A percentile compares a stretch with the other conserved stretches of the same genome.
Evolutionary conservation across 2,797 vertebrate genomes (phyloP).

Genomic region (Sebastes matsubarae): DNA sequence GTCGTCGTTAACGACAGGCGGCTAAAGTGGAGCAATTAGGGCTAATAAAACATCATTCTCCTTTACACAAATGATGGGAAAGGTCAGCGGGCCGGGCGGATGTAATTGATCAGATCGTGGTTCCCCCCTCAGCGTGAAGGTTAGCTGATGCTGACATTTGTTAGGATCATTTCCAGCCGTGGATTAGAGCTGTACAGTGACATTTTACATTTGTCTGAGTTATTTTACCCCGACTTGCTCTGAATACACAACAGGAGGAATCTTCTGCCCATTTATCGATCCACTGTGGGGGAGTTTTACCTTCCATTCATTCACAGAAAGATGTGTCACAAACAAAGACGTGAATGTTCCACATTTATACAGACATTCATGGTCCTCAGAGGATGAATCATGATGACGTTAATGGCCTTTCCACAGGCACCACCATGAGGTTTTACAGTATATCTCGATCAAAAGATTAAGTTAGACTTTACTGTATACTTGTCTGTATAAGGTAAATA

Average conservation of each 20-base stretch:
- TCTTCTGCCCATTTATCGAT: not conserved
- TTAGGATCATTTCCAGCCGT: slow-evolving; percentile 64
- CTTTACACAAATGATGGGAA: slow-evolving; percentile 66
- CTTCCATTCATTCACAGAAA: not conserved
- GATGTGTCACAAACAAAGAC: not conserved
- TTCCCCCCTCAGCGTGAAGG: slow-evolving; percentile 60
- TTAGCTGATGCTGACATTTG: slow-evolving; percentile 76
- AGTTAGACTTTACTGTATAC: too few species aligned
- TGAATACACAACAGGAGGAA: slow-evolving; percentile 19
- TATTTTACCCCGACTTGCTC: slow-evolving; percentile 9
- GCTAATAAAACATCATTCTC: slow-evolving; percentile 61
- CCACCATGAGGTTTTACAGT: too few species aligned
- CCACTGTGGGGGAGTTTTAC: not conserved
- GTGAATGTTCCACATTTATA: not conserved
- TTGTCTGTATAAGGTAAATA: too few species aligned
- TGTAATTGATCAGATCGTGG: slow-evolving; percentile 73
- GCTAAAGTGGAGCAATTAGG: slow-evolving; percentile 59
- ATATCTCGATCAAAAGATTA: too few species aligned
- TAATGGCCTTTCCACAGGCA: too few species aligned
- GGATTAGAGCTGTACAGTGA: slow-evolving; percentile 57
- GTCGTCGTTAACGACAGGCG: slow-evolving; percentile 1
- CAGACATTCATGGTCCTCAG: too few species aligned
- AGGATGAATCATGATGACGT: too few species aligned
- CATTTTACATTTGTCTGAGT: slow-evolving; percentile 63
- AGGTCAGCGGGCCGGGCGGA: slow-evolving; percentile 55